These are phyloP conservation scores for Proctacanthus coquilletti DNA, from an alignment of 1,140 invertebrate genomes.

Conservation along the genomic window DNA sequence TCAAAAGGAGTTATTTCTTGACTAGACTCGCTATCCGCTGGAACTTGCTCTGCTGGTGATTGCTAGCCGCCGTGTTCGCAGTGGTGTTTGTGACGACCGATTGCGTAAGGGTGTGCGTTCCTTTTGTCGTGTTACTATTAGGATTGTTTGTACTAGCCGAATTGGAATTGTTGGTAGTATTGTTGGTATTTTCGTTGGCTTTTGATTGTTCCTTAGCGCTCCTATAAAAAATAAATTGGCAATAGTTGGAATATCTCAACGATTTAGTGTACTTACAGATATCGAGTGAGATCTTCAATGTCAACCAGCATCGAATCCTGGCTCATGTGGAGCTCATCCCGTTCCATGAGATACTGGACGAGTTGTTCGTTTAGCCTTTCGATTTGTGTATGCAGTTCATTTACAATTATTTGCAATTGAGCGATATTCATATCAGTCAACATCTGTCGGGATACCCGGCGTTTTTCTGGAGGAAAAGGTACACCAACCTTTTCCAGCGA, in stretches of 20 bases:
- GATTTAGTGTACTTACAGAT: constrained; percentile 48
- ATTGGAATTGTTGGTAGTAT: background rate
- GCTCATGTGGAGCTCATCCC: constrained; percentile 91
- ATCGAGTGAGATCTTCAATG: constrained; percentile 88
- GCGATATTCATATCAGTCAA: constrained; percentile 85
- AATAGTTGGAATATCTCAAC: background rate
- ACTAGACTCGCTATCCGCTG: background rate
- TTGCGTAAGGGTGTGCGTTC: too few species aligned
- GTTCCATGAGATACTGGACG: constrained; percentile 69
- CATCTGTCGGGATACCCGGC: constrained; percentile 64
- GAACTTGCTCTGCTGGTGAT: background rate
- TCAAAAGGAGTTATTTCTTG: too few species aligned
- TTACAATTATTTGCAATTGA: constrained; percentile 84
- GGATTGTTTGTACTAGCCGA: background rate
- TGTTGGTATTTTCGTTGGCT: background rate
- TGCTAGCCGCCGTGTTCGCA: background rate
- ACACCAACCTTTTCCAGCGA: constrained; percentile 71
- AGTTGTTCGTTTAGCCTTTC: constrained; percentile 79
- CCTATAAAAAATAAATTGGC: background rate
- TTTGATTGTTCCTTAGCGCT: background rate
- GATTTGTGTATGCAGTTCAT: constrained; percentile 86
- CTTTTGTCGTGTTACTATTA: too few species aligned
- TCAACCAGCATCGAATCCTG: constrained; percentile 95
- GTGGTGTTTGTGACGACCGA: background rate
- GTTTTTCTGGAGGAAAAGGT: constrained; percentile 61